These are phyloP conservation scores for Cabera pusaria DNA, from an alignment of 2,888 invertebrate species.

Conservation along the genomic window DNA sequence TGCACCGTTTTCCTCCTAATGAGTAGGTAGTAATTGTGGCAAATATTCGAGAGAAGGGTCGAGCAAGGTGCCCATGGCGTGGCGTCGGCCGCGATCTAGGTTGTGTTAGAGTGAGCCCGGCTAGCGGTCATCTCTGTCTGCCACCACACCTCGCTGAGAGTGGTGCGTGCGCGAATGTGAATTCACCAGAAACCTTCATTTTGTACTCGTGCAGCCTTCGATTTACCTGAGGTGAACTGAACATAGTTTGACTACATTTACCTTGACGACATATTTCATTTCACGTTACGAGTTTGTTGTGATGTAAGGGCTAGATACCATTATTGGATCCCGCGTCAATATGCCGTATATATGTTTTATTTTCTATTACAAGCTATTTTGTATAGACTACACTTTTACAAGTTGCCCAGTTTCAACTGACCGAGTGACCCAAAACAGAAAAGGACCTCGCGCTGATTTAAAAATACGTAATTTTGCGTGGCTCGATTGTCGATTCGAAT, in stretches of 20 bases:
- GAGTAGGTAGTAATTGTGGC: conserved; percentile 48
- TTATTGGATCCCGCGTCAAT: too few species aligned
- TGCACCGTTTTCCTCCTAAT: conserved; percentile 38
- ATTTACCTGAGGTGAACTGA: too few species aligned
- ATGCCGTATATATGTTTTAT: too few species aligned
- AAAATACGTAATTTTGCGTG: conserved; percentile 30
- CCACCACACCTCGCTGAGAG: conserved; percentile 36
- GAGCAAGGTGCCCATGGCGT: conserved; percentile 50
- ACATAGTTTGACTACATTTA: too few species aligned
- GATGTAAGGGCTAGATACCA: too few species aligned
- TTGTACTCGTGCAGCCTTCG: too few species aligned
- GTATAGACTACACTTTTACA: too few species aligned
- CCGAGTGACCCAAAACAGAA: conserved; percentile 18
- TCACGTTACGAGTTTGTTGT: too few species aligned
- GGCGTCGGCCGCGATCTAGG: conserved; percentile 59
- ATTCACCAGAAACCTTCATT: conserved; percentile 32
- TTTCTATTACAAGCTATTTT: too few species aligned
- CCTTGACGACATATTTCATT: too few species aligned
- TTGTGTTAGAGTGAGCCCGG: conserved; percentile 51
- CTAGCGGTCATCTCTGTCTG: conserved; percentile 47
- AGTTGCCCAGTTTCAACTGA: conserved; percentile 7
- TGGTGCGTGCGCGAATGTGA: conserved; percentile 28
- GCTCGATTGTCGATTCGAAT: conserved; percentile 27
- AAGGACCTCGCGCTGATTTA: conserved; percentile 30
- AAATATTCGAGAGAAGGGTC: conserved; percentile 58